Evolutionary conservation across 2,797 vertebrate species (phyloP).

Genomic region (Mormyrus proboscirostris): DNA sequence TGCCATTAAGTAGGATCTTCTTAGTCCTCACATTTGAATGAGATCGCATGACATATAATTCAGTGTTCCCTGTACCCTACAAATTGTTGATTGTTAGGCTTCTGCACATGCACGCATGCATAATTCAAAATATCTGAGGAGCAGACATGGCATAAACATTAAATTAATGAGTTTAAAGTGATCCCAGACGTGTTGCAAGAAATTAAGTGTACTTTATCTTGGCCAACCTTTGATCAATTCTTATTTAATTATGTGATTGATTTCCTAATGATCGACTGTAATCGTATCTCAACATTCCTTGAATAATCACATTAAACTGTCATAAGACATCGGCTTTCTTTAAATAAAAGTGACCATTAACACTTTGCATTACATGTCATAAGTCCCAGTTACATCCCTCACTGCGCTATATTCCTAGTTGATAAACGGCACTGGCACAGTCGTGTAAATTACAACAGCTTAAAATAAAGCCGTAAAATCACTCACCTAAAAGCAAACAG

Average conservation of each 20-base stretch:
- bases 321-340: background rate
- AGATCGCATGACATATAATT: background rate
- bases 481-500: constrained; percentile 91
- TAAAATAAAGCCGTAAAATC: background rate
- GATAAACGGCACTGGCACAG: background rate
- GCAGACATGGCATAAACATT: background rate
- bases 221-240: background rate
- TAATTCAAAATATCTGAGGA: background rate
- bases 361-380: background rate
- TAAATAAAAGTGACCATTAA: background rate
- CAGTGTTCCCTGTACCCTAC: background rate
- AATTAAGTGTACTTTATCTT: background rate
- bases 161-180: background rate
- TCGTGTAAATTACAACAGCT: background rate
- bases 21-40: background rate
- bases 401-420: background rate
- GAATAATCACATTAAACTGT: background rate
- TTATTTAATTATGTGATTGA: background rate
- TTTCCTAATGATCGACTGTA: background rate
- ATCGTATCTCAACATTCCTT: background rate
- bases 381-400: background rate
- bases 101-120: background rate
- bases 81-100: background rate
- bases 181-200: background rate
- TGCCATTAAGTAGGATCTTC: background rate